Base-by-base conservation (phyloP, 2,113 vertebrate species). In the Centrocercus urophasianus region DNA sequence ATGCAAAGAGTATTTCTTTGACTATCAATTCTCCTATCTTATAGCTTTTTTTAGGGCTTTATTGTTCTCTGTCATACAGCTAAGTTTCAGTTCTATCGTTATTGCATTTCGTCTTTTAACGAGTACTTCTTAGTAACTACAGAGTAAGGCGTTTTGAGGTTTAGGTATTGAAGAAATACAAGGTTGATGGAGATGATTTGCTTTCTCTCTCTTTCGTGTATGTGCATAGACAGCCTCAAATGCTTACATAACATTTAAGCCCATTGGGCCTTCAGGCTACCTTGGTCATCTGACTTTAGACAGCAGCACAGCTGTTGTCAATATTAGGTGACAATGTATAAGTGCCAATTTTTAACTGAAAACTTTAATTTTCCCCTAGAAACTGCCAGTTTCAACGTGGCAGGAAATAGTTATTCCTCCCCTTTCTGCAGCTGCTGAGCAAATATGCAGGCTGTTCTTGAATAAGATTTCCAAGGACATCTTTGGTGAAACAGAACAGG, bases 351-450 rank as follows among this genome's bases (percentile, higher is more conserved):
- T 86, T 95, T 91, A 96, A 94, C 73, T 76, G 63, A 95, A 96
- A 96, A 94, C 91, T 95, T 88, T n/a, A 82, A 89, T 94, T 94
- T 94, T 91, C 24, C 93, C 57, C 60, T 70, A 84, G 77, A 73
- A 93, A 75, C 78, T 70, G 89, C 90, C 90, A 92, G 88, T 52
- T 96, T 90, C 85, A 92, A 95, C 28, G 59, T 94, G 95, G 91
- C 93, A 97, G 88, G 79, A 97, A 96, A 67, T 42, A 40, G 74
- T 77, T 80, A 81, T 60, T 15, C 61, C 71, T 83, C 50, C 54
- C 48, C 27, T 45, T 78, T 64, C 82, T 75, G 57, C 47, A 70
- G 54, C 47, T 30, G 7, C 5, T 89, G 25, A 90, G 48, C 86
- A 93, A 93, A 94, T 54, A 50, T 45, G 92, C 21, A 80, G 71